Evolutionary conservation across 2,888 invertebrate species (phyloP), one percentile per base, ranked within the genome.

Genomic region (Drosophila meridionalis): DNA sequence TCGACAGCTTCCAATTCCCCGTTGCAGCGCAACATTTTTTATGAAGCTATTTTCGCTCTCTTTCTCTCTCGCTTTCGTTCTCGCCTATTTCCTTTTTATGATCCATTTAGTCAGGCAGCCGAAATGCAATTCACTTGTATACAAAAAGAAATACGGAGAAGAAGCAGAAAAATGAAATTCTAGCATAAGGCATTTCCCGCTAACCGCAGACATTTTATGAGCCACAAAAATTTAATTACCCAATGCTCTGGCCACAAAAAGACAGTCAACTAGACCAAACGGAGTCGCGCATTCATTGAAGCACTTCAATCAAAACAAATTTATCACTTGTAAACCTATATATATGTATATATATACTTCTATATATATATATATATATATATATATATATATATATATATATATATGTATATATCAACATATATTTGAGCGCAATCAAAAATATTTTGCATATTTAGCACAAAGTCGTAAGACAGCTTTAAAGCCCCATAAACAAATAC

Each of bases 201-300:
- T 80, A 79, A 75, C 71, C 70, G 75, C 60, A 53, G 64, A 69
- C 64, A 43, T 53, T 82, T 83, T 76, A 82, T 53, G 82, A 79
- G 47, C 72, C 67, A 70, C 83, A 77, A 77, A 70, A 73, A 69
- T 64, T 78, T 80, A 81, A 80, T 80, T 80, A 63, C 69, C 43
- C 65, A 61, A 66, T 58, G 53, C 58, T 58, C 53, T 74, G 73
- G 63, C 64, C 70, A 59, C 55, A 71, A 50, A 65, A 38, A 14
- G 30, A 42, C 43, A 57, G 42, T 14, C 40, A 45, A 50, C 30
- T 57, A 48, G 26, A 6, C 40, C 52, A 65, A 48, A 32, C 45
- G 56, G 9, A 72, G 61, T 68, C 55, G 34, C 50, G 55, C 50
- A 73, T 47, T 73, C 48, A 14, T 55, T 55, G 4, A 12, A 47